These are phyloP conservation scores for Podarcis muralis DNA, from an alignment of 2,113 vertebrate species.

Conservation along the genomic window DNA sequence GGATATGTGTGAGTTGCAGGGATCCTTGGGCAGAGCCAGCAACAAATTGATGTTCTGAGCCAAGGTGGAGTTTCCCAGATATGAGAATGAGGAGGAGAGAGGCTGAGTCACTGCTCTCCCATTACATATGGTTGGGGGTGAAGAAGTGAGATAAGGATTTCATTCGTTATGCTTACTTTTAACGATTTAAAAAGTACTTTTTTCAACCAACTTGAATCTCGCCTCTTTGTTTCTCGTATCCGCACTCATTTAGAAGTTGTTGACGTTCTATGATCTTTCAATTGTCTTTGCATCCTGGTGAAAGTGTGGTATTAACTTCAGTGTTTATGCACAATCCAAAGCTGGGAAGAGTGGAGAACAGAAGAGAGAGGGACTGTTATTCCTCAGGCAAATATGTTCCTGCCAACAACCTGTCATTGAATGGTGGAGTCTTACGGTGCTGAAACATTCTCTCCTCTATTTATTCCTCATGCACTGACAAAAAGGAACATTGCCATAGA, in stretches of 20 bases:
- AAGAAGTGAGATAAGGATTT: not conserved
- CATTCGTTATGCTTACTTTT: not conserved
- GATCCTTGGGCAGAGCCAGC: not conserved
- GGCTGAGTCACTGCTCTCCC: not conserved
- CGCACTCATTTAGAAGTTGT: conserved; percentile 37
- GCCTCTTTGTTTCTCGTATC: not conserved
- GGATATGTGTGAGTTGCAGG: not conserved
- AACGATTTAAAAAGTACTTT: not conserved
- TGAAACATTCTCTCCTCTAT: conserved; percentile 7
- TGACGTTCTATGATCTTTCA: conserved; percentile 43
- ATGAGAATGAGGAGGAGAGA: not conserved
- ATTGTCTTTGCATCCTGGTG: conserved; percentile 39
- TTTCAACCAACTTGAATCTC: not conserved
- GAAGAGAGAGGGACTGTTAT: conserved; percentile 48
- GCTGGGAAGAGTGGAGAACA: conserved; percentile 34
- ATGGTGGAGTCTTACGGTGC: not conserved
- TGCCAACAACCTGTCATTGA: conserved; percentile 60
- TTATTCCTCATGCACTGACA: conserved; percentile 18
- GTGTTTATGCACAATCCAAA: conserved; percentile 50
- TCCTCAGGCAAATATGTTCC: conserved; percentile 47
- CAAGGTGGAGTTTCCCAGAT: not conserved
- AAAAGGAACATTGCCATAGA: conserved; percentile 1
- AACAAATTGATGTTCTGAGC: not conserved
- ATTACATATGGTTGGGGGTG: not conserved
- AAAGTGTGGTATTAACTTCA: conserved; percentile 42